Base-by-base conservation (phyloP, 2,888 invertebrate species). In the Pseudococcus longispinus region DNA sequence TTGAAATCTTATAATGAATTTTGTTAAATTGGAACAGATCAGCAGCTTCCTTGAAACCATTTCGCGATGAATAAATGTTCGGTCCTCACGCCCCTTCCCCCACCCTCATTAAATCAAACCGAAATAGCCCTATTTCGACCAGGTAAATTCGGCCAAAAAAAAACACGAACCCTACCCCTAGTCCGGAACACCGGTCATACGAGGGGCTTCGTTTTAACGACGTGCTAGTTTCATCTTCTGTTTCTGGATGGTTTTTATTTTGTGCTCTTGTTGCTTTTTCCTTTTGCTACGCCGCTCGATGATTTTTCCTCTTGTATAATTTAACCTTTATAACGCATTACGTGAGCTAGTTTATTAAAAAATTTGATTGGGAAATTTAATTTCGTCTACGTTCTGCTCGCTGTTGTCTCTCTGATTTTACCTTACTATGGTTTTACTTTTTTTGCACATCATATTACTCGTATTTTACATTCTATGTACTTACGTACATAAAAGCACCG, bases 181-280 rank as follows among this genome's bases (percentile, higher is more conserved):
- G 70, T 23, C 65, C 65, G 26, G 29, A 70, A 26, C 18, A 70
- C 29, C 29, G 29, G 29, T 5, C 60, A n/a, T 29, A 42, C 42
- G 74, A 74, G 74, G 18, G 74, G 77, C 42, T 80, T 80, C 37
- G 77, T 80, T 42, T 80, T 42, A 80, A 80, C 77, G 77, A 80
- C 77, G 77, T 80, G 77, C 77, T 80, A 42, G 77, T 80, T 80
- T 80, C 42, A 70, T 29, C 29, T 65, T 70, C 70, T 70, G 8
- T 70, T 70, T 70, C 70, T 70, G 29, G 70, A 15, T 70, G 70
- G 29, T 70, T 29, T 37, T 70, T 70, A 29, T 70, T 70, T 70
- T 70, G 13, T 32, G 18, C 18, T 70, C 70, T 70, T 70, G 70
- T 70, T 32, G 70, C 70, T 70, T 70, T 70, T 70, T 29, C 70